phyloP scores from a whole-genome alignment of 2,797 vertebrate species.

The Gouania willdenowi region DNA sequence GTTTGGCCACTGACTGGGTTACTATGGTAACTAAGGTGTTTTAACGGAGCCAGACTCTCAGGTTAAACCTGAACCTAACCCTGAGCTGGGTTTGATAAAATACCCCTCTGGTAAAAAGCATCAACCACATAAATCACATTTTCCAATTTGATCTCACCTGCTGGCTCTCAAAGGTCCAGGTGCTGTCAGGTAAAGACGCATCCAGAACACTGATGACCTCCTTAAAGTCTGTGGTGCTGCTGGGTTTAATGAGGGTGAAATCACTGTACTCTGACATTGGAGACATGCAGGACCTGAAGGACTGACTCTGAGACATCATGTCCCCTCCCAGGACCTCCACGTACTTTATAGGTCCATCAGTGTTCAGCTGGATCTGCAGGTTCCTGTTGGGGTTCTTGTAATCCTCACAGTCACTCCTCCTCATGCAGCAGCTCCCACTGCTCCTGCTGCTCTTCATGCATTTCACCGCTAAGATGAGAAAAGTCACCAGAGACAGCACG shows the following conservation, averaged over 20 bases:
- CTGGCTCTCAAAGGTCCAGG: slow-evolving; percentile 66
- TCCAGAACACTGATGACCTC: slow-evolving; percentile 63
- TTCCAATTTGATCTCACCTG: slow-evolving; percentile 49
- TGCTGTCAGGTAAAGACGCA: slow-evolving; percentile 62
- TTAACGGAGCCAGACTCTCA: too few species aligned
- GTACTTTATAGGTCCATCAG: slow-evolving; percentile 43
- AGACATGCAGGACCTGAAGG: slow-evolving; percentile 70
- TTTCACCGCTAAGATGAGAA: slow-evolving; percentile 60
- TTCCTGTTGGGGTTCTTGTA: slow-evolving; percentile 70
- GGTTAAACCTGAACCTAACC: too few species aligned
- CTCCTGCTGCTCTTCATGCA: slow-evolving; percentile 48
- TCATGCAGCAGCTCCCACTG: slow-evolving; percentile 51
- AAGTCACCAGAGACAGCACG: slow-evolving; percentile 55
- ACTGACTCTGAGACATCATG: slow-evolving; percentile 70
- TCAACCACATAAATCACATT: not conserved
- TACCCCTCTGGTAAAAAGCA: too few species aligned
- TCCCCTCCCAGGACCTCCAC: slow-evolving; percentile 73
- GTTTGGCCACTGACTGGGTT: too few species aligned
- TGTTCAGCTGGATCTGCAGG: slow-evolving; percentile 71
- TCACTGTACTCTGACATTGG: slow-evolving; percentile 73
- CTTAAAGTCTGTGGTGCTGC: slow-evolving; percentile 57
- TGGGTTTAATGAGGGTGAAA: slow-evolving; percentile 68
- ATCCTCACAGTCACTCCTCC: slow-evolving; percentile 37
- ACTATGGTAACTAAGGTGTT: too few species aligned
- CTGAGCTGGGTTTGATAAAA: not conserved